Conservation (phyloP, 2,888 invertebrate species). For the Psococerastis gibbosa region DNA sequence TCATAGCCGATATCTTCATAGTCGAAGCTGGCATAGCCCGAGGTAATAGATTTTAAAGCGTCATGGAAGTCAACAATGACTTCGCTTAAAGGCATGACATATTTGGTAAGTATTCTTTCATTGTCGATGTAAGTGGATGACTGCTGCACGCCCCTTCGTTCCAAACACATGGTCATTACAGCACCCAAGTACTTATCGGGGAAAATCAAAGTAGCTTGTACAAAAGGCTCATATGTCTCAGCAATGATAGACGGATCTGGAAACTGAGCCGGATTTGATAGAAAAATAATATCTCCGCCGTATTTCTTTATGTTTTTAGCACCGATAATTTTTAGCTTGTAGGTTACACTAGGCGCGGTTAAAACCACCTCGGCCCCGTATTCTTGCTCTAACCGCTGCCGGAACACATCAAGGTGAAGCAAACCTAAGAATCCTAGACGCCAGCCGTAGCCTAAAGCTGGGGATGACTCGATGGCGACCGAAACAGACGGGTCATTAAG, state of each 20-base stretch:
- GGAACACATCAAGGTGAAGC: slow-evolving; percentile 75
- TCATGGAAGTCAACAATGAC: slow-evolving; percentile 93
- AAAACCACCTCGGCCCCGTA: slow-evolving; percentile 62
- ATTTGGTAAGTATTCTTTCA: slow-evolving; percentile 60
- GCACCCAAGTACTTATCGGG: slow-evolving; percentile 50
- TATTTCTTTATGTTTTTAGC: slow-evolving; percentile 47
- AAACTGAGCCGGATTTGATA: slow-evolving; percentile 58
- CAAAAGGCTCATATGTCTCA: slow-evolving; percentile 71
- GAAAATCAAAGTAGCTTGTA: slow-evolving; percentile 74
- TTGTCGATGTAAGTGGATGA: slow-evolving; percentile 64
- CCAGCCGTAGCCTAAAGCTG: slow-evolving; percentile 79
- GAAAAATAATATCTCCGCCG: slow-evolving; percentile 36
- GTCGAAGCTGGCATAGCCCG: slow-evolving; percentile 91
- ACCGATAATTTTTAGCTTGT: slow-evolving; percentile 54
- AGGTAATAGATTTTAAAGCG: slow-evolving; percentile 66
- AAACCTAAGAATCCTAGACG: slow-evolving; percentile 71
- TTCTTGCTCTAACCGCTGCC: slow-evolving; percentile 68
- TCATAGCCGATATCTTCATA: slow-evolving; percentile 79
- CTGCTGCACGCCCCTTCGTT: slow-evolving; percentile 49
- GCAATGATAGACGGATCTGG: slow-evolving; percentile 46
- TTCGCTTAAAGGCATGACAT: slow-evolving; percentile 75
- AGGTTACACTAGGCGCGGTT: slow-evolving; percentile 73
- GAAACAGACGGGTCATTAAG: slow-evolving; percentile 87
- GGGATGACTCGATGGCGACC: slow-evolving; percentile 61
- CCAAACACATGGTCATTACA: slow-evolving; percentile 51